Percentiles rank a stretch among this genome's conserved stretches.
phyloP scores from a whole-genome alignment of 2,113 vertebrate species.

The Phrynosoma blainvillii region DNA sequence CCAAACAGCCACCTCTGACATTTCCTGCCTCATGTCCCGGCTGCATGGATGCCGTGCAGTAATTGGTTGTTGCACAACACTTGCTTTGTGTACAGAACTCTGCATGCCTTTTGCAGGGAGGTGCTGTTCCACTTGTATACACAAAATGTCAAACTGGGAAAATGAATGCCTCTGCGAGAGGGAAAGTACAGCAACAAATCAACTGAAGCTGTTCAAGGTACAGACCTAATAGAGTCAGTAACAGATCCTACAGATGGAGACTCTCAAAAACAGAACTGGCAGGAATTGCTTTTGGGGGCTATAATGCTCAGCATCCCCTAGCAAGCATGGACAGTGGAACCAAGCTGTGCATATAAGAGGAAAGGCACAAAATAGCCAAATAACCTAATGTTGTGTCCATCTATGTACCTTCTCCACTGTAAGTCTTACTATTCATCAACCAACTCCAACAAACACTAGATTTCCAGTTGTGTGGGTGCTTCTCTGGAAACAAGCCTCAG shows the following conservation, averaged over 20 bases:
- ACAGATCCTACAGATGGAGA: neutral
- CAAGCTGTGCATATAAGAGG: too few relatives aligned
- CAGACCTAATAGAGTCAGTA: neutral
- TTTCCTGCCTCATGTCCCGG: slow-evolving; percentile 1
- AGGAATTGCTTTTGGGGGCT: too few relatives aligned
- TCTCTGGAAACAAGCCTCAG: neutral
- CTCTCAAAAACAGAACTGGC: too few relatives aligned
- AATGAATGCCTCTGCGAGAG: neutral
- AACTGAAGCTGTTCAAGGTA: neutral
- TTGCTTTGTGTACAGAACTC: neutral
- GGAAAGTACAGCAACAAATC: neutral
- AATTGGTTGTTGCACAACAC: neutral
- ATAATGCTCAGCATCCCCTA: too few relatives aligned
- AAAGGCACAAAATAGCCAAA: neutral
- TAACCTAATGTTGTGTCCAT: neutral
- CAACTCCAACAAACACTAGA: neutral
- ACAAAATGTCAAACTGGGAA: neutral
- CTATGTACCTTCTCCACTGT: neutral
- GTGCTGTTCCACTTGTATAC: neutral
- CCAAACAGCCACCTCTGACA: slow-evolving; percentile 9
- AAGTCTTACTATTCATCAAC: neutral
- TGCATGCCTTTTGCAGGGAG: neutral
- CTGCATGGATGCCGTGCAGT: neutral
- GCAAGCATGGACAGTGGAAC: too few relatives aligned
- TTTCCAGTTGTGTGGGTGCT: neutral